These are phyloP conservation scores for Synanthedon formicaeformis DNA, from an alignment of 2,888 invertebrate species.

Conservation along the genomic window DNA sequence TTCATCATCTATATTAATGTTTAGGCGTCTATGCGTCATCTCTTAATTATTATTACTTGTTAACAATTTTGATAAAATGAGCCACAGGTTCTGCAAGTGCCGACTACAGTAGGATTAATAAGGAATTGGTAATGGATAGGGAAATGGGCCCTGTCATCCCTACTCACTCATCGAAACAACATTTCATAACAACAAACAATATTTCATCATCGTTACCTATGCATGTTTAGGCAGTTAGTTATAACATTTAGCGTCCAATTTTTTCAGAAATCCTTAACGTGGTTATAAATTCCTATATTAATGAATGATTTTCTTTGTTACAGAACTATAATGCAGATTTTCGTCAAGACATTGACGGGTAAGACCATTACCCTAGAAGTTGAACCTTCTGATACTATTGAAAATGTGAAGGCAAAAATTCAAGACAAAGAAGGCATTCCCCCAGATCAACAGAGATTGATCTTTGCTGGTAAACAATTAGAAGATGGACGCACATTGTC, in stretches of 20 bases:
- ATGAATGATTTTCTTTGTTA: not conserved
- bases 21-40: too few relatives aligned
- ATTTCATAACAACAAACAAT: too few relatives aligned
- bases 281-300: not conserved
- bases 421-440: conserved; percentile 94
- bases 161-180: too few relatives aligned
- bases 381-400: conserved; percentile 92
- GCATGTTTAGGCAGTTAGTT: not conserved
- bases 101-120: too few relatives aligned
- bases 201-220: not conserved
- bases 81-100: too few relatives aligned
- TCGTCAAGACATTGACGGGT: conserved; percentile 93
- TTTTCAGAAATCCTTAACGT: too few relatives aligned
- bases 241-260: not conserved
- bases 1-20: too few relatives aligned
- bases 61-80: too few relatives aligned
- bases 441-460: conserved; percentile 90
- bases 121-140: too few relatives aligned
- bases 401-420: conserved; percentile 94
- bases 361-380: conserved; percentile 94
- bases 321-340: conserved; percentile 85
- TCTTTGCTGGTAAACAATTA: conserved; percentile 93
- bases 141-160: too few relatives aligned
- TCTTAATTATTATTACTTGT: too few relatives aligned
- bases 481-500: conserved; percentile 94